phyloP scores from a whole-genome alignment of 2,113 vertebrate genomes.

The Hemiprocne comata region DNA sequence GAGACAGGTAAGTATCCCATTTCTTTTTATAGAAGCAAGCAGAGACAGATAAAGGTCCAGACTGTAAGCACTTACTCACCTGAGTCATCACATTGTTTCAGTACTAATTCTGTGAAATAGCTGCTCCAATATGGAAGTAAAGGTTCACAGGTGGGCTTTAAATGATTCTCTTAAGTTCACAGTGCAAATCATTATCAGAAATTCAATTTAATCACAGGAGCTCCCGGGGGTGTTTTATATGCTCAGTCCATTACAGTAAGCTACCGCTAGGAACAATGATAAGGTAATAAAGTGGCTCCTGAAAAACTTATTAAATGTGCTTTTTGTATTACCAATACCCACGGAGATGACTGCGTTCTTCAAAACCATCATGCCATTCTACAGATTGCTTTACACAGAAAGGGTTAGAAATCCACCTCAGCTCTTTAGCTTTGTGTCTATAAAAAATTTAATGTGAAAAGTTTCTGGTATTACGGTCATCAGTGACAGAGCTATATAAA shows the following conservation, averaged over 20 bases:
- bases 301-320: conserved; percentile 37
- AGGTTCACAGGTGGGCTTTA: conserved; percentile 39
- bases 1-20: not conserved
- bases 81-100: not conserved
- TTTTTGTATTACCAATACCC: not conserved
- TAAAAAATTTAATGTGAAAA: not conserved
- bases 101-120: not conserved
- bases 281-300: conserved; percentile 38
- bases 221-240: not conserved
- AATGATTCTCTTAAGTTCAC: conserved; percentile 30
- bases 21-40: not conserved
- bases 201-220: not conserved
- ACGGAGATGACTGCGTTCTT: not conserved
- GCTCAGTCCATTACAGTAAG: conserved; percentile 18
- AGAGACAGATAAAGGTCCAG: not conserved
- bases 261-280: conserved; percentile 21
- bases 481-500: not conserved
- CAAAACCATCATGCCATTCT: not conserved
- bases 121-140: not conserved
- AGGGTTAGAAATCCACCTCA: conserved; percentile 6
- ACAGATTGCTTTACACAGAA: not conserved
- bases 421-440: not conserved
- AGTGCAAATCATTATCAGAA: conserved; percentile 29
- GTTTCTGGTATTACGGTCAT: not conserved
- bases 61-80: not conserved